Conservation (phyloP, 2,113 vertebrate genomes). For the Hyla sarda region DNA sequence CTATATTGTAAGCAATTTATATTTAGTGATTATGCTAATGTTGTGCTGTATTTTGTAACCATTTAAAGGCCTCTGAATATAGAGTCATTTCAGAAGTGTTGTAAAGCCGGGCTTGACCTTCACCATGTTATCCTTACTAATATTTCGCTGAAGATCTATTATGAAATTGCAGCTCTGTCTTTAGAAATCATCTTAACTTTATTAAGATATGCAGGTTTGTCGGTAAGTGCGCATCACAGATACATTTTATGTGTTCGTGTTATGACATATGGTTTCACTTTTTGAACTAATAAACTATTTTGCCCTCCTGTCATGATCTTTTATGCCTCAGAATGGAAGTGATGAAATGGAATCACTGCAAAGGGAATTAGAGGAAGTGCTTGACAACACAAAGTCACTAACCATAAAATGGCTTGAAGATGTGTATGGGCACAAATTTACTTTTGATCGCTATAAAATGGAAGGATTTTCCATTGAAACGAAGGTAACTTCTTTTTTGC, state of each 20-base stretch:
- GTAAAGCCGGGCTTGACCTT: constrained; percentile 63
- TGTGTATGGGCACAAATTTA: constrained; percentile 1
- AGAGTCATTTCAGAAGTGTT: constrained; percentile 25
- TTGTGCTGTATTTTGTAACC: neutral
- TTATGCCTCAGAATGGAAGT: neutral
- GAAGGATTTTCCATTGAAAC: neutral
- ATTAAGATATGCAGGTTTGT: neutral
- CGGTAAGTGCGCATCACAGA: constrained; percentile 57
- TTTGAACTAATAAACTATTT: neutral
- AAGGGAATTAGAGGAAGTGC: neutral
- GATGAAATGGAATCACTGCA: neutral
- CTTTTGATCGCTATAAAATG: neutral
- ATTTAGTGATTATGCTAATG: neutral
- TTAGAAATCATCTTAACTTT: constrained; percentile 60
- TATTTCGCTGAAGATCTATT: rapidly evolving
- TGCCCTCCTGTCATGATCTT: neutral
- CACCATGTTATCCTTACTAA: constrained; percentile 60
- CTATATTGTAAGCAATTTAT: neutral
- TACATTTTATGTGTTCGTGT: neutral
- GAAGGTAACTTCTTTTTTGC: neutral
- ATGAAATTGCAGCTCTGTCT: constrained; percentile 54
- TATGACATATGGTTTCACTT: neutral
- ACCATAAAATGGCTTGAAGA: constrained; percentile 41
- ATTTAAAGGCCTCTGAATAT: constrained; percentile 60
- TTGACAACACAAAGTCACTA: neutral